These are phyloP conservation scores for Eristalinus sepulchralis DNA, from an alignment of 2,888 invertebrate genomes.

Conservation along the genomic window DNA sequence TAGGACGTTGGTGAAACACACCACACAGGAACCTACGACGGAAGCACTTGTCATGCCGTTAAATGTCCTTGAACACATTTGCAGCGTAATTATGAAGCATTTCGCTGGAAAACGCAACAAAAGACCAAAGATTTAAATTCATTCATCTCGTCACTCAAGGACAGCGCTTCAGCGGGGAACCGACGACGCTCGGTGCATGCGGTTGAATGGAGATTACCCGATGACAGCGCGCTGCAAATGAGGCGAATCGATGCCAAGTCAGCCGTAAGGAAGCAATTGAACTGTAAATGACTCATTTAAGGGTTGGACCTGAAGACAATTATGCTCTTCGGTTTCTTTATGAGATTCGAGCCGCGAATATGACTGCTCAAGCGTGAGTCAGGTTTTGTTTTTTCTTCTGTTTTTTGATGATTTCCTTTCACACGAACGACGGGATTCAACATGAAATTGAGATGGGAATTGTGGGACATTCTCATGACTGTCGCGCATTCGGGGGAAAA, in stretches of 20 bases:
- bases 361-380: background rate
- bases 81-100: background rate
- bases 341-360: background rate
- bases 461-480: background rate
- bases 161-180: background rate
- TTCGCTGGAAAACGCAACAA: background rate
- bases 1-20: too few relatives aligned
- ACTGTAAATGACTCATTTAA: background rate
- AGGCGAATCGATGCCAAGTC: background rate
- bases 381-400: background rate
- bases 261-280: background rate
- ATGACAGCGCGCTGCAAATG: background rate
- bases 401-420: background rate
- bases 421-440: background rate
- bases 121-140: background rate
- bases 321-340: background rate
- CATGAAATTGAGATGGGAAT: background rate
- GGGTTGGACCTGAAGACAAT: background rate
- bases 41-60: background rate
- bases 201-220: background rate
- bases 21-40: background rate
- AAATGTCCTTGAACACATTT: background rate
- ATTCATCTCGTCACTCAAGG: background rate
- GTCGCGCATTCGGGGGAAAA: background rate
- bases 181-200: background rate